Percentiles rank a stretch among this genome's conserved stretches.
Evolutionary conservation across 2,113 vertebrate species (phyloP).

Genomic region (Syngnathus scovelli): DNA sequence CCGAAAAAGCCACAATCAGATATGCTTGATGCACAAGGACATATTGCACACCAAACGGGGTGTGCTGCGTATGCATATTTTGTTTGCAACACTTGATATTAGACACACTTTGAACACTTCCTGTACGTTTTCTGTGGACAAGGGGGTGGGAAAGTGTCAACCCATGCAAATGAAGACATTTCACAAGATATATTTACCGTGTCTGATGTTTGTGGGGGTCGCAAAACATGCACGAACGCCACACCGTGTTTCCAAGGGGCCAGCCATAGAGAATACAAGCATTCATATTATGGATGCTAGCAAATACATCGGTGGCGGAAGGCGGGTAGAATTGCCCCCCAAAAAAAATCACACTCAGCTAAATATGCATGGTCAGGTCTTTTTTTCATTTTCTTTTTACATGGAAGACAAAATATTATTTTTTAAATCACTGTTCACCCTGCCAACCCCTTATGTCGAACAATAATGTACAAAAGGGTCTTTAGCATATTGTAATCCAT

Average conservation of each 20-base stretch:
- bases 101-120: slow-evolving; percentile 1
- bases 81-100: neutral
- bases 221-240: slow-evolving; percentile 63
- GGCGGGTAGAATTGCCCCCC: slow-evolving; percentile 7
- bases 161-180: neutral
- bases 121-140: neutral
- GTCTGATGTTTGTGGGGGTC: slow-evolving; percentile 33
- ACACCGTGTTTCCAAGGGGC: slow-evolving; percentile 39
- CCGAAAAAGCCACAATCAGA: slow-evolving; percentile 23
- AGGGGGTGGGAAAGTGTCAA: neutral
- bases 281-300: slow-evolving; percentile 14
- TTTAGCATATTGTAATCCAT: slow-evolving; percentile 37
- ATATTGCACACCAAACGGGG: neutral
- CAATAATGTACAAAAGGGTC: slow-evolving; percentile 39
- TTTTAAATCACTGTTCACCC: slow-evolving; percentile 27
- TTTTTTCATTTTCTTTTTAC: slow-evolving; percentile 17
- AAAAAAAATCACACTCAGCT: slow-evolving; percentile 12
- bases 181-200: slow-evolving; percentile 24
- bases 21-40: slow-evolving; percentile 13
- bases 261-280: slow-evolving; percentile 30
- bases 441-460: slow-evolving; percentile 32
- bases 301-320: neutral
- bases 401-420: slow-evolving; percentile 57
- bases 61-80: slow-evolving; percentile 22
- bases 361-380: neutral